A percentile compares a stretch with the other conserved stretches of the same genome.
Conservation (phyloP, 2,888 invertebrate species). For the Epirrhoe tristata region DNA sequence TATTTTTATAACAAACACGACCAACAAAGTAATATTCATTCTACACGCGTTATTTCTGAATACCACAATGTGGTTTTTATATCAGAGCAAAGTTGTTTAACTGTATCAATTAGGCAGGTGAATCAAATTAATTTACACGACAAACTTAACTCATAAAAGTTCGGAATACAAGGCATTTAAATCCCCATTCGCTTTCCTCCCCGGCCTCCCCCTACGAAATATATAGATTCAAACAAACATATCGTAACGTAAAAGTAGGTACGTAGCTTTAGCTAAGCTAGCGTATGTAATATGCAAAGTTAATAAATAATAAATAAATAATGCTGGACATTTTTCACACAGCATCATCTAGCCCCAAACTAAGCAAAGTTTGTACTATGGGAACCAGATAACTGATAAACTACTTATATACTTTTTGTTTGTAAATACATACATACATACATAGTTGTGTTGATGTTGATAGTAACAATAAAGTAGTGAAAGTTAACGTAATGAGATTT, state of each 20-base stretch:
- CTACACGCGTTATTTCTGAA: constrained; percentile 1
- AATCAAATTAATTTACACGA: constrained; percentile 17
- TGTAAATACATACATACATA: too few relatives aligned
- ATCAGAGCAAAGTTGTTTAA: neutral
- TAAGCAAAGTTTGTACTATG: too few relatives aligned
- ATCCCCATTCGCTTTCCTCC: neutral
- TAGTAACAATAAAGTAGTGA: constrained; percentile 31
- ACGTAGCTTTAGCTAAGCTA: neutral
- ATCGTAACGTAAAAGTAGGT: neutral
- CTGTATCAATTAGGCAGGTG: constrained; percentile 13
- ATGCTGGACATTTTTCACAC: too few relatives aligned
- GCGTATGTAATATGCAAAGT: constrained; percentile 25
- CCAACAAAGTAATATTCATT: constrained; percentile 15
- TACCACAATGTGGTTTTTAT: neutral
- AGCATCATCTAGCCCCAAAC: too few relatives aligned
- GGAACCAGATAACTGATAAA: too few relatives aligned
- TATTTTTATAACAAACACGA: constrained; percentile 19
- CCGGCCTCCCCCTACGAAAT: constrained; percentile 8
- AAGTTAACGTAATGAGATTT: constrained; percentile 19
- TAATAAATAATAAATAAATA: constrained; percentile 44
- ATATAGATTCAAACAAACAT: constrained; percentile 15
- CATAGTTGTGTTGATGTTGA: constrained; percentile 32
- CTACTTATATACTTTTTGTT: too few relatives aligned
- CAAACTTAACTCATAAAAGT: constrained; percentile 20
- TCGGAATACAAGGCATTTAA: constrained; percentile 15